Evolutionary conservation across 2,888 invertebrate genomes (phyloP).

Genomic region (Andrena chrysosceles): DNA sequence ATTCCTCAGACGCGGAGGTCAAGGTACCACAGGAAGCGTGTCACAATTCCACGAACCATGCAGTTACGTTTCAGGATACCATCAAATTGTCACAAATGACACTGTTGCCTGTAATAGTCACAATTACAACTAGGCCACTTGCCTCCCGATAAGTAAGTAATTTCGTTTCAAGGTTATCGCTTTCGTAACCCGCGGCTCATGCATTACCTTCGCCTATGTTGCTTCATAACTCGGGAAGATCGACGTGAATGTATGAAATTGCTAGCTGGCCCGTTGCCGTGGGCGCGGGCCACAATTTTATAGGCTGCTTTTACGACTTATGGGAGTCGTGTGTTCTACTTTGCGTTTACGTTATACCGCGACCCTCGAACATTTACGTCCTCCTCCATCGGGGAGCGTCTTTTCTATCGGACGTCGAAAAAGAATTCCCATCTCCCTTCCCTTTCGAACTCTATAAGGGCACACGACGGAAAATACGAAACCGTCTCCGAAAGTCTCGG

Average conservation of each 20-base stretch:
- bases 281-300: conserved; percentile 73
- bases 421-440: conserved; percentile 49
- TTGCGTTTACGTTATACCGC: conserved; percentile 78
- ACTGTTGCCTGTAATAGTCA: background rate
- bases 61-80: background rate
- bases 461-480: conserved; percentile 20
- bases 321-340: conserved; percentile 80
- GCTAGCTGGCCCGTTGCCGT: conserved; percentile 49
- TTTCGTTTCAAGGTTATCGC: conserved; percentile 29
- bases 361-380: conserved; percentile 69
- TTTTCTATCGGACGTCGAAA: conserved; percentile 30
- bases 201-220: conserved; percentile 43
- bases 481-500: background rate
- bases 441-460: conserved; percentile 48
- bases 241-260: conserved; percentile 74
- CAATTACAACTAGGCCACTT: background rate
- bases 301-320: conserved; percentile 82
- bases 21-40: background rate
- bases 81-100: background rate
- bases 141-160: conserved; percentile 30
- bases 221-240: conserved; percentile 67
- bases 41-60: background rate
- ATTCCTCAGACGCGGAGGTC: background rate
- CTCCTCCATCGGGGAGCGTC: conserved; percentile 19
- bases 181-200: conserved; percentile 33